A percentile compares a stretch with the other conserved stretches of the same genome.
Conservation (phyloP, 2,888 invertebrate species). For the Heliconius erato region DNA sequence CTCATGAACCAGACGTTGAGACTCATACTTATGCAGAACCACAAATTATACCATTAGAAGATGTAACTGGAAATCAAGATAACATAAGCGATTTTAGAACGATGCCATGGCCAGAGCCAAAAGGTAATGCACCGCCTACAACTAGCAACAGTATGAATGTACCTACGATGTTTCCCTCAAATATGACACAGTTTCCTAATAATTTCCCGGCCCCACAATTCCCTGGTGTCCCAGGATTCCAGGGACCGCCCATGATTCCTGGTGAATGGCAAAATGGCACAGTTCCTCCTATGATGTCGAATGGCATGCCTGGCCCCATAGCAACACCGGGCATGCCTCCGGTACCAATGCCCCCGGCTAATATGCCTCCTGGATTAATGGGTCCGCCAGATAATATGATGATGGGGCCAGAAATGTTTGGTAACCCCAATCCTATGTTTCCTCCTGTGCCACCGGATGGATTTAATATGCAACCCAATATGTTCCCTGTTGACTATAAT, state of each 20-base stretch:
- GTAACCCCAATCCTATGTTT: constrained; percentile 70
- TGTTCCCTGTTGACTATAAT: constrained; percentile 83
- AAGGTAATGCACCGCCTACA: constrained; percentile 85
- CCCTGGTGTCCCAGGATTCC: constrained; percentile 78
- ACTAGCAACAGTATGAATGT: constrained; percentile 65
- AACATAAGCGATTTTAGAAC: constrained; percentile 91
- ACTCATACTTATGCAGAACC: constrained; percentile 91
- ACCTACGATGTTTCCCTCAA: constrained; percentile 80
- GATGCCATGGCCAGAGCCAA: constrained; percentile 94
- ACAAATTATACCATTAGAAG: constrained; percentile 94
- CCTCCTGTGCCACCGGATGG: constrained; percentile 74
- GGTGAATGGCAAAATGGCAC: constrained; percentile 74
- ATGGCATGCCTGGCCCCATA: constrained; percentile 72
- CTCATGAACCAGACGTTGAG: constrained; percentile 95
- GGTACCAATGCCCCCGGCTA: constrained; percentile 73
- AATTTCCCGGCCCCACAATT: constrained; percentile 81
- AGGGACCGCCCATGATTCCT: constrained; percentile 72
- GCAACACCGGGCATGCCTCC: constrained; percentile 68
- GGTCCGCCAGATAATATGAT: constrained; percentile 78
- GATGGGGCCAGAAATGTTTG: constrained; percentile 80
- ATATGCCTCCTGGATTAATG: constrained; percentile 54
- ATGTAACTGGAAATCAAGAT: constrained; percentile 93
- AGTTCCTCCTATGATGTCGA: constrained; percentile 72
- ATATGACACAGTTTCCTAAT: constrained; percentile 78
- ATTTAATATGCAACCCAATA: constrained; percentile 80